Conservation (phyloP, 1,140 invertebrate genomes). For the Metopolophium dirhodum region DNA sequence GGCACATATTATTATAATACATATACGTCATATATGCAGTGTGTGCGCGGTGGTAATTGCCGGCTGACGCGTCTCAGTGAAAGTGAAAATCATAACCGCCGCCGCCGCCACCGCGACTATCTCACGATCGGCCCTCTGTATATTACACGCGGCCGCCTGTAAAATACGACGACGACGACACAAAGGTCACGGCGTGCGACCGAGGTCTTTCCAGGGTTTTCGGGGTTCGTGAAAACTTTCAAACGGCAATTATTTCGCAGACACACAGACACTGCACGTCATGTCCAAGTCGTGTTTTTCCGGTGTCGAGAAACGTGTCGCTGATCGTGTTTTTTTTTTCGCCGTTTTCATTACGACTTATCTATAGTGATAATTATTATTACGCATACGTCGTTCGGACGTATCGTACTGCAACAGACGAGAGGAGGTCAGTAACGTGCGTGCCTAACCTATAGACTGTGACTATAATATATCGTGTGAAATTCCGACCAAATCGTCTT, state of each 20-base stretch:
- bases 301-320: background rate
- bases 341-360: background rate
- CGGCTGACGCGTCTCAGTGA: constrained; percentile 32
- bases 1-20: background rate
- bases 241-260: background rate
- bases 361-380: background rate
- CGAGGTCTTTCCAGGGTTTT: background rate
- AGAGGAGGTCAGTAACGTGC: background rate
- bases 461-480: background rate
- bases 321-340: background rate
- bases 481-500: background rate
- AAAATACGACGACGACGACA: background rate
- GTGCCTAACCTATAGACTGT: background rate
- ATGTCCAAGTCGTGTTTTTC: background rate
- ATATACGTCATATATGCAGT: background rate
- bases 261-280: too few species aligned
- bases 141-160: background rate
- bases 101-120: background rate
- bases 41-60: constrained; percentile 24
- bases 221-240: constrained; percentile 21
- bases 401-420: background rate
- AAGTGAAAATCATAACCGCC: constrained; percentile 21
- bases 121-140: background rate
- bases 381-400: background rate
- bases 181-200: constrained; percentile 19